phyloP scores from a whole-genome alignment of 1,140 invertebrate species.

The Tenebrio molitor region DNA sequence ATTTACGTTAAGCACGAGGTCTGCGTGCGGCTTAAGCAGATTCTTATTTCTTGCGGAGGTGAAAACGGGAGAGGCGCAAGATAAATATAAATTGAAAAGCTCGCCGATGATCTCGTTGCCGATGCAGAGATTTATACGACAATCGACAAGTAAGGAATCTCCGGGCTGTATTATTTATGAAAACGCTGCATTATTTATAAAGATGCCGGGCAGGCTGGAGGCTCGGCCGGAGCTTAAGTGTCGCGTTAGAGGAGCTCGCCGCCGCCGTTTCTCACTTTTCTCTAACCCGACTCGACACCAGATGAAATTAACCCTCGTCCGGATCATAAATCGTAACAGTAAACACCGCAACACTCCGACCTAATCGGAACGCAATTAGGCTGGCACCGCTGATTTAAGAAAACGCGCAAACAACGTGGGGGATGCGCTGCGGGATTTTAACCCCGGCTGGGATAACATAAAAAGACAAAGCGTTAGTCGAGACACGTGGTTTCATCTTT shows the following conservation, averaged over 20 bases:
- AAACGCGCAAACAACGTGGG: background rate
- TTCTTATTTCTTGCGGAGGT: background rate
- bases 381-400: conserved; percentile 33
- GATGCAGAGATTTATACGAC: conserved; percentile 40
- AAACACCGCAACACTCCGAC: conserved; percentile 30
- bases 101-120: conserved; percentile 19
- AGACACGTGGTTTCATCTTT: too few relatives aligned
- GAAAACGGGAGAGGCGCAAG: background rate
- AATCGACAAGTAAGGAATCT: conserved; percentile 2
- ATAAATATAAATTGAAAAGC: conserved; percentile 21
- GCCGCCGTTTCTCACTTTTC: conserved; percentile 16
- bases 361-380: conserved; percentile 38
- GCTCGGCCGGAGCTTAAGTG: conserved; percentile 11
- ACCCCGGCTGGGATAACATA: too few relatives aligned
- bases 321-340: conserved; percentile 22
- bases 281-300: conserved; percentile 7
- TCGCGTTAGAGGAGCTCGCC: background rate
- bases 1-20: conserved; percentile 13
- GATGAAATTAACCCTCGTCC: conserved; percentile 13
- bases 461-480: too few relatives aligned
- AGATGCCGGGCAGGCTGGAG: background rate
- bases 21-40: conserved; percentile 4
- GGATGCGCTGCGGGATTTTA: too few relatives aligned
- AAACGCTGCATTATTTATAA: conserved; percentile 28
- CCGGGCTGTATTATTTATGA: conserved; percentile 14